Percentiles rank a stretch among this genome's conserved stretches.
Evolutionary conservation across 2,113 vertebrate genomes (phyloP).

Genomic region (Apeltes quadracus): DNA sequence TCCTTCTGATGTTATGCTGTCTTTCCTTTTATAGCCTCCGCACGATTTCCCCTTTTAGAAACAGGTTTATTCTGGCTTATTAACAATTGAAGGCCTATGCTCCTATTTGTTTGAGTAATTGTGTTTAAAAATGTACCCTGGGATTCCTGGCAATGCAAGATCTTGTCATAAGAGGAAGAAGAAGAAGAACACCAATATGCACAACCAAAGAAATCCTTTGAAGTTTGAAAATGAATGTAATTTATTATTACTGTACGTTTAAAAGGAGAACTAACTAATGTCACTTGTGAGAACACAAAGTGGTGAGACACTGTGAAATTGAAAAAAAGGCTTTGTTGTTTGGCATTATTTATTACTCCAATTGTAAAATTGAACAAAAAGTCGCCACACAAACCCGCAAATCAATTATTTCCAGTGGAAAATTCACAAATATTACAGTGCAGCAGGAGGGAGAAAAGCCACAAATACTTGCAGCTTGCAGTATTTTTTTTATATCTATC

Average conservation of each 20-base stretch:
- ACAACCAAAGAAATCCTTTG: constrained; percentile 22
- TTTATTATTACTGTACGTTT: constrained; percentile 26
- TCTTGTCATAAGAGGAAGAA: constrained; percentile 56
- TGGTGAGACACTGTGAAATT: constrained; percentile 12
- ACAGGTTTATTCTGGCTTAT: not conserved
- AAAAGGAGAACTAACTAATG: constrained; percentile 18
- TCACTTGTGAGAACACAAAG: constrained; percentile 5
- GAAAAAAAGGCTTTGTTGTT: constrained; percentile 14
- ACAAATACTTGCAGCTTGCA: constrained; percentile 1
- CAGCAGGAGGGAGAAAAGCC: constrained; percentile 5
- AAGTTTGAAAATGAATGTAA: constrained; percentile 34
- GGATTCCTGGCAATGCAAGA: constrained; percentile 29
- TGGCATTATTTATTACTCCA: constrained; percentile 30
- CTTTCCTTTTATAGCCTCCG: not conserved
- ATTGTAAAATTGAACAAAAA: constrained; percentile 13
- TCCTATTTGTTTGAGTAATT: constrained; percentile 1
- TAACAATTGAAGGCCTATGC: not conserved
- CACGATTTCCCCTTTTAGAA: not conserved
- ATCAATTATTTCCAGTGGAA: no score
- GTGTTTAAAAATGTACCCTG: constrained; percentile 15
- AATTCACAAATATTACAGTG: constrained; percentile 11
- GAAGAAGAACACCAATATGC: constrained; percentile 7
- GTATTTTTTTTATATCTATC: constrained; percentile 27
- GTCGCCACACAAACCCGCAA: not conserved
- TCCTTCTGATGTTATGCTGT: not conserved